Evolutionary conservation across 2,888 invertebrate genomes (phyloP).

Genomic region (Himalopsyche tibetana): DNA sequence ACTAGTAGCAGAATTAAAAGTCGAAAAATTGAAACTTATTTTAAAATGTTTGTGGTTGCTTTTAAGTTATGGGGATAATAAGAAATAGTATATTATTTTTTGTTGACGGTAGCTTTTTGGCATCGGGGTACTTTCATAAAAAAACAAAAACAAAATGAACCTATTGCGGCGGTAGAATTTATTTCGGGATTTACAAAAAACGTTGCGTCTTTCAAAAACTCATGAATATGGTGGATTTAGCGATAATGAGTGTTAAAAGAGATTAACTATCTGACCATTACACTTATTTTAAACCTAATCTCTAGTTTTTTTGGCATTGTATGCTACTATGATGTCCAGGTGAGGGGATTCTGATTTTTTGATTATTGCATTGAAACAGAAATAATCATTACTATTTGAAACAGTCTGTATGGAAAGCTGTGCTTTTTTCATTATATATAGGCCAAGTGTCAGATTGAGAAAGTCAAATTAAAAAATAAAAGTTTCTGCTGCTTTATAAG

Average conservation of each 20-base stretch:
- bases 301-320: conserved; percentile 13
- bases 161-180: no score
- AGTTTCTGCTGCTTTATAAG: no score
- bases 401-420: no score
- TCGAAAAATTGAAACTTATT: not conserved
- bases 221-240: not conserved
- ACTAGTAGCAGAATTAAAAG: conserved; percentile 39
- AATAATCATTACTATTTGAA: no score
- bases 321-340: not conserved
- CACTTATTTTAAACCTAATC: no score
- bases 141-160: no score
- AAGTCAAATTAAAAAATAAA: no score
- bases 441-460: no score
- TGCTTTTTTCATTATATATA: no score
- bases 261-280: not conserved
- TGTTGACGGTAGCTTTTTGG: no score
- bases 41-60: not conserved
- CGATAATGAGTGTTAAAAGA: not conserved
- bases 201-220: not conserved
- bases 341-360: not conserved
- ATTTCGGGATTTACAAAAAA: no score
- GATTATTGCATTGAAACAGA: not conserved
- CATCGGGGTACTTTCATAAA: no score
- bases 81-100: not conserved
- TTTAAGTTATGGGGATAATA: not conserved